These are phyloP conservation scores for Drosophila kurseongensis DNA, from an alignment of 1,140 invertebrate species.

Conservation along the genomic window DNA sequence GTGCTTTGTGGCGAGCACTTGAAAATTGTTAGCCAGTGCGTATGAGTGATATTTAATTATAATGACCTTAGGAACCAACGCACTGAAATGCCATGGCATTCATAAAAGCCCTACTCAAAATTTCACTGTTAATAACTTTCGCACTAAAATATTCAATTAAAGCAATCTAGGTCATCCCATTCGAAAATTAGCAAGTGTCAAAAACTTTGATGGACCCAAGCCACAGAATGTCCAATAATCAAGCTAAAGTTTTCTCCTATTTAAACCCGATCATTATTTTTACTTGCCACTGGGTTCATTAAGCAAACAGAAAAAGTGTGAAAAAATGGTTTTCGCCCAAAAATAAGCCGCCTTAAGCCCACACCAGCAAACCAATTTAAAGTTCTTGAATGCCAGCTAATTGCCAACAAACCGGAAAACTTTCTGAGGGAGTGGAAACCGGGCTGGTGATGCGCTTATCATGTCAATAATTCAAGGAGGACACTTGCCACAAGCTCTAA, in stretches of 20 bases:
- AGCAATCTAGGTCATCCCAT: neutral
- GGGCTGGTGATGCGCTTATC: conserved; percentile 15
- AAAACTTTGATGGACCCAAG: neutral
- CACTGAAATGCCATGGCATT: neutral
- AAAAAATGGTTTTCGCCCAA: neutral
- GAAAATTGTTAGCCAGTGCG: conserved; percentile 55
- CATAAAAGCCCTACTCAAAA: neutral
- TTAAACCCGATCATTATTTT: neutral
- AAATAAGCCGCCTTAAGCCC: conserved; percentile 10
- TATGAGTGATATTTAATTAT: conserved; percentile 78
- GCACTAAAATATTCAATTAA: neutral
- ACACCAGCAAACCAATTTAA: conserved; percentile 11
- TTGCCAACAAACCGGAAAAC: conserved; percentile 8
- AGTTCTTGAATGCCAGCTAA: conserved; percentile 19
- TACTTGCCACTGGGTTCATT: neutral
- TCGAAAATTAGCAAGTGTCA: conserved; percentile 15
- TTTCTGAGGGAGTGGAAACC: neutral
- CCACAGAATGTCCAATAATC: neutral
- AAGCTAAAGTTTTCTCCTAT: neutral
- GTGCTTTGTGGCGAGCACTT: neutral
- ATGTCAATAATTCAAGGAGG: conserved; percentile 29
- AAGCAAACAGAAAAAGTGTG: neutral
- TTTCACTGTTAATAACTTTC: neutral
- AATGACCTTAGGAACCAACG: conserved; percentile 38
- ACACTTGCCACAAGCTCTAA: conserved; percentile 30